Percentiles rank a stretch among this genome's conserved stretches.
Evolutionary conservation across 2,888 invertebrate genomes (phyloP).

Genomic region (Hypena proboscidalis): DNA sequence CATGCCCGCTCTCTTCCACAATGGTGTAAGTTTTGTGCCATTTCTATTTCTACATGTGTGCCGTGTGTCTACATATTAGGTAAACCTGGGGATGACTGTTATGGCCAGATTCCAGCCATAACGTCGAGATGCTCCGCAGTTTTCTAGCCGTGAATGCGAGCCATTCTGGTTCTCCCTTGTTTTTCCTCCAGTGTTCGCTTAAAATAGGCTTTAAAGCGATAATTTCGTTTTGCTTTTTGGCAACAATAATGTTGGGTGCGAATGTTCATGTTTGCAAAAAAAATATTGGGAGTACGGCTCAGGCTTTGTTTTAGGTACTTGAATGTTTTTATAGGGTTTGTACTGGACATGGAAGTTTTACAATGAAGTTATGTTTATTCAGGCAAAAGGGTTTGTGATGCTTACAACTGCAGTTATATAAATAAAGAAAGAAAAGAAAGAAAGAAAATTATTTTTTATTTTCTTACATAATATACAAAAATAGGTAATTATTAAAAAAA

Average conservation of each 20-base stretch:
- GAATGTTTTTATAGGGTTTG: no score
- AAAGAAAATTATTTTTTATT: no score
- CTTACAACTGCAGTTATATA: no score
- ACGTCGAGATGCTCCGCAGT: conserved; percentile 35
- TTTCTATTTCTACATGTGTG: neutral
- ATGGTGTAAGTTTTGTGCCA: neutral
- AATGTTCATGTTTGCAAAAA: neutral
- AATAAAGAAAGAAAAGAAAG: no score
- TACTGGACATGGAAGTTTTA: no score
- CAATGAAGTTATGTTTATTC: no score
- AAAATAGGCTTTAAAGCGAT: conserved; percentile 23
- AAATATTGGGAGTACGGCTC: no score
- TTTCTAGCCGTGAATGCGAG: conserved; percentile 24
- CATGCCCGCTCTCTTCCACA: no score
- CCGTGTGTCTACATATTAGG: conserved; percentile 5
- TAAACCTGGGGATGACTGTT: conserved; percentile 32
- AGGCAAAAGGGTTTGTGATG: no score
- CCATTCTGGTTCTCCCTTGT: conserved; percentile 21
- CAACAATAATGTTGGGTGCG: neutral
- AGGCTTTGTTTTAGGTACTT: neutral
- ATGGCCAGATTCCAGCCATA: conserved; percentile 41
- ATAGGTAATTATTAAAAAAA: no score
- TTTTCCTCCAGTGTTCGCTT: conserved; percentile 21
- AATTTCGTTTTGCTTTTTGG: conserved; percentile 14
- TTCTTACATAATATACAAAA: no score